Evolutionary conservation across 2,888 invertebrate genomes (phyloP).

Genomic region (Tiliacea citrago): DNA sequence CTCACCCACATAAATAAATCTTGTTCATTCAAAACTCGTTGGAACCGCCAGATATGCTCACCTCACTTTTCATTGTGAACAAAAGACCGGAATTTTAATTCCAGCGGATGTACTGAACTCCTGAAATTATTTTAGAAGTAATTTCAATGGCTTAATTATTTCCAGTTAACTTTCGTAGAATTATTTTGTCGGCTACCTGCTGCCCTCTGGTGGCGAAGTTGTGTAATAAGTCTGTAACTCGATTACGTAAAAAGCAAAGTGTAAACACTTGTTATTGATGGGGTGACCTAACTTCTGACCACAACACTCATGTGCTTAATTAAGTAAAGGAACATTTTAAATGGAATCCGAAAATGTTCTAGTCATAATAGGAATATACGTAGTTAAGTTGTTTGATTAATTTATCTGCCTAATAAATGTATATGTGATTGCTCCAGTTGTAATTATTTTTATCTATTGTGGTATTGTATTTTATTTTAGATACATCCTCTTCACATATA

Average conservation of each 20-base stretch:
- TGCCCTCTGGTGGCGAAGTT: conserved; percentile 50
- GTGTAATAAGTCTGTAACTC: conserved; percentile 36
- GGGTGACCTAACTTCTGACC: conserved; percentile 20
- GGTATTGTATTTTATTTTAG: too few relatives aligned
- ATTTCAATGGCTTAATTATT: conserved; percentile 71
- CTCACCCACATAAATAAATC: conserved; percentile 33
- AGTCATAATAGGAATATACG: background rate
- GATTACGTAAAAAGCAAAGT: conserved; percentile 42
- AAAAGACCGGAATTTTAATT: conserved; percentile 55
- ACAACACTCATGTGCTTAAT: conserved; percentile 5
- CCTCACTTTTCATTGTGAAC: conserved; percentile 34
- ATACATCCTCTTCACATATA: too few relatives aligned
- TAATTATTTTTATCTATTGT: too few relatives aligned
- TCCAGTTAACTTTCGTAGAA: conserved; percentile 56
- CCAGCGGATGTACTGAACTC: conserved; percentile 58
- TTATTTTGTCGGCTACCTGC: conserved; percentile 62
- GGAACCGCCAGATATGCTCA: conserved; percentile 38
- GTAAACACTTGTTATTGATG: conserved; percentile 40
- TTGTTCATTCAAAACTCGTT: conserved; percentile 36
- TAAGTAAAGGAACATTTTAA: background rate
- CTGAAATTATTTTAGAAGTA: conserved; percentile 74
- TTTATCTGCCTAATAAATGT: too few relatives aligned
- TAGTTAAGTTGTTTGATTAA: background rate
- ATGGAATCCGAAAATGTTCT: background rate
- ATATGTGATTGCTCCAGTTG: too few relatives aligned